Percentiles rank a stretch among this genome's conserved stretches.
Evolutionary conservation across 2,113 vertebrate species (phyloP).

Genomic region (Phylloscopus trochiloides): DNA sequence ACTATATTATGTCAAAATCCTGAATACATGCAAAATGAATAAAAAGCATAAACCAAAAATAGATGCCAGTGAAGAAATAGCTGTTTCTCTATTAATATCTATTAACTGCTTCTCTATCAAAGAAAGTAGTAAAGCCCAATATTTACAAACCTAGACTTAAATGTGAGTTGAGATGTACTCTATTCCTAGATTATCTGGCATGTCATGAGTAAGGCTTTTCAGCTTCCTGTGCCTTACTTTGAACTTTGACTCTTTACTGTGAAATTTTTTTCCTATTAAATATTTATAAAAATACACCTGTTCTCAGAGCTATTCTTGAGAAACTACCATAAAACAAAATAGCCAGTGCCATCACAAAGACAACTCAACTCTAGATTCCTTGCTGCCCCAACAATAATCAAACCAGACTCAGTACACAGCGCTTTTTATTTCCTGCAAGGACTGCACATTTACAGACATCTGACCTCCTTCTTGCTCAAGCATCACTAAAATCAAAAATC

Average conservation of each 20-base stretch:
- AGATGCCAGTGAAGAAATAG: neutral
- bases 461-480: neutral
- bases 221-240: constrained; percentile 10
- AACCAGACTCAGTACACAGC: neutral
- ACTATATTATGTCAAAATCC: neutral
- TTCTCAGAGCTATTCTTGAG: neutral
- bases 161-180: neutral
- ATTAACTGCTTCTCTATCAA: neutral
- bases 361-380: neutral
- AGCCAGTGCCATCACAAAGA: neutral
- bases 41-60: neutral
- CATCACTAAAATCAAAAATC: constrained; percentile 48
- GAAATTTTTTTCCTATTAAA: neutral
- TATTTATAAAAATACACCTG: neutral
- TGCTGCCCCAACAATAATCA: neutral
- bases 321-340: neutral
- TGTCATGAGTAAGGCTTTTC: constrained; percentile 35
- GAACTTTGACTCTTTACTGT: neutral
- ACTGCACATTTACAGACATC: neutral
- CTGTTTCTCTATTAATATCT: neutral
- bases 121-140: neutral
- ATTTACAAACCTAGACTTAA: neutral
- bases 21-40: neutral
- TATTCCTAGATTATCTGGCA: neutral
- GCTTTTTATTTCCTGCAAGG: constrained; percentile 19